Evolutionary conservation across 2,797 vertebrate genomes (phyloP).

Genomic region (Pelochelys cantorii): DNA sequence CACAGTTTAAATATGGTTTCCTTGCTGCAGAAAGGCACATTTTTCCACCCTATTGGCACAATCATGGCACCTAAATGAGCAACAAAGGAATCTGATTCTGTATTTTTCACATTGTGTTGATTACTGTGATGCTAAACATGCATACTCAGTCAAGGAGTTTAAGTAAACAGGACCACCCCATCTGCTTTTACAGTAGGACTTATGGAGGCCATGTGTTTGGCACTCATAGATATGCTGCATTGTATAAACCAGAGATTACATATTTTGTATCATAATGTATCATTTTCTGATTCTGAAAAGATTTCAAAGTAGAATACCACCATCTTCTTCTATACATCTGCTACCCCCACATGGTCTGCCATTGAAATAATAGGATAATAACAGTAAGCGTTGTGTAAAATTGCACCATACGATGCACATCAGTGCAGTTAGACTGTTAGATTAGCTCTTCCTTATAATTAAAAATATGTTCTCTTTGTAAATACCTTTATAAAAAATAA

Average conservation of each 20-base stretch:
- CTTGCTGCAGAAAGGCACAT: neutral
- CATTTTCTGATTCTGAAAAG: constrained; percentile 43
- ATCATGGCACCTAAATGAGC: neutral
- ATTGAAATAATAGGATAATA: neutral
- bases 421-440: neutral
- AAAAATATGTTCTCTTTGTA: neutral
- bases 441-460: neutral
- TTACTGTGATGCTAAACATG: constrained; percentile 53
- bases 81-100: neutral
- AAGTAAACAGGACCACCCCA: constrained; percentile 64
- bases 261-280: neutral
- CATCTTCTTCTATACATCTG: neutral
- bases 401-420: neutral
- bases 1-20: neutral
- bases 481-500: constrained; percentile 12
- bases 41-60: neutral
- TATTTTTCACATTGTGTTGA: neutral
- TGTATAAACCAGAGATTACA: constrained; percentile 12
- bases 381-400: neutral
- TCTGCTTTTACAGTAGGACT: constrained; percentile 44
- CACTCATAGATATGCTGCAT: neutral
- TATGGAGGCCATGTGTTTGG: constrained; percentile 41
- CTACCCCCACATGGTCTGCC: constrained; percentile 20
- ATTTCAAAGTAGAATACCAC: constrained; percentile 29
- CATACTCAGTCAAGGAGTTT: constrained; percentile 1